Evolutionary conservation across 30 jellyfish, hydroid and myxozoan species (phyloP), one percentile per base, ranked within the genome.

Genomic region (Catostylus mosaicus): DNA sequence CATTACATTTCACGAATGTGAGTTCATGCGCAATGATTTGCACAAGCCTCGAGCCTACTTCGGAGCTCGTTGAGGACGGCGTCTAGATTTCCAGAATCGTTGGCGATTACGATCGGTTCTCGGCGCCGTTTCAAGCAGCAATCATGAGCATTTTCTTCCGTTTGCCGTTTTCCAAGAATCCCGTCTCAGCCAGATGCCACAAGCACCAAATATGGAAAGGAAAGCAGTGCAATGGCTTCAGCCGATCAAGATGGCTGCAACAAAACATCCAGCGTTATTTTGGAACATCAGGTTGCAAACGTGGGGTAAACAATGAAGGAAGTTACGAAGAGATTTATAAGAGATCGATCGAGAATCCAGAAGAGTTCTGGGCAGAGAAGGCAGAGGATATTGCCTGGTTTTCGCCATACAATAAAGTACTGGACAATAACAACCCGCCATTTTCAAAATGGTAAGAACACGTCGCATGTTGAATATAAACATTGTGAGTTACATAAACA

Each of bases 341-440:
- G 26, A 66, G 74, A 46, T 80, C 95, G 24, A 64, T 90, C 27
- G 93, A 90, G 24, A 84, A 45, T 8, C 93, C 92, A 12, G 97
- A 90, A 56, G 96, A 90, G 61, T 90, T 90, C 54, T 90, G 97
- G 97, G 97, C 77, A 24, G 89, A 78, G 30, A 84, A 60, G 24
- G 97, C 97, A 0, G 79, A 76, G 31, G 92, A 83, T 62, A 83
- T 90, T 5, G 71, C 66, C 16, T 90, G 97, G 97, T 90, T 83
- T 65, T 70, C 46, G 32, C 86, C 86, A 35, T 90, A 68, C 60
- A 75, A 76, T n/a, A 68, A 84, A 50, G 97, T 90, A 24, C 63
- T 90, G 57, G 97, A 90, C 67, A 50, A 90, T 72, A 47, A 83
- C 8, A 82, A 90, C 37, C 75, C 97, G 24, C 97, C 97, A 19